These are phyloP conservation scores for Buceros bicornis DNA, from an alignment of 2,797 vertebrate species.

Conservation along the genomic window DNA sequence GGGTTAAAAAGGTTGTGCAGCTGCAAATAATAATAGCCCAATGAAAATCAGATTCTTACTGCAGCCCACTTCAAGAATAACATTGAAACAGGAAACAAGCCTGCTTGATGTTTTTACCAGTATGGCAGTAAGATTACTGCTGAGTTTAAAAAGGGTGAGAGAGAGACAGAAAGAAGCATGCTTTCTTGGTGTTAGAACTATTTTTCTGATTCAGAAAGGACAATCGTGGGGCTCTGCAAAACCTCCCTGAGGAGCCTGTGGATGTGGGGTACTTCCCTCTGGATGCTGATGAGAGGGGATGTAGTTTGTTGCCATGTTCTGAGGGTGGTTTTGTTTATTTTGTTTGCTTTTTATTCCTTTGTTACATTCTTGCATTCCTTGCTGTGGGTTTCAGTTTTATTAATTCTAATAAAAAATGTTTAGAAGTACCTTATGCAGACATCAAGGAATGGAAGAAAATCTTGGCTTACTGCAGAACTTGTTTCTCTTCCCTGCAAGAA, in stretches of 20 bases:
- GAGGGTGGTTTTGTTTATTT: neutral
- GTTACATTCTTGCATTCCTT: neutral
- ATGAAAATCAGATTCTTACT: conserved; percentile 86
- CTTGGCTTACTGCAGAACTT: neutral
- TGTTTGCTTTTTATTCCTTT: conserved; percentile 12
- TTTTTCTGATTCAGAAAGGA: conserved; percentile 40
- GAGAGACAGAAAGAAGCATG: neutral
- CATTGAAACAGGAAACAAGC: conserved; percentile 83
- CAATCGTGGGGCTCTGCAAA: neutral
- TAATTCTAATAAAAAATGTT: neutral
- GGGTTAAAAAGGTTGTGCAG: conserved; percentile 85
- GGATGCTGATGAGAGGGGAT: neutral
- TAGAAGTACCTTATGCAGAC: neutral
- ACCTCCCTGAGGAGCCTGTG: neutral
- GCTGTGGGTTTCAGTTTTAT: neutral
- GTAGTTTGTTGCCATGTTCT: neutral
- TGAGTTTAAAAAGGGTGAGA: conserved; percentile 57
- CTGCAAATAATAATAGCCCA: conserved; percentile 87
- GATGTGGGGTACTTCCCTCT: neutral
- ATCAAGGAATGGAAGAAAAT: neutral
- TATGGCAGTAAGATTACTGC: conserved; percentile 65
- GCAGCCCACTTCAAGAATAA: conserved; percentile 83
- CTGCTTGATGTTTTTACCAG: conserved; percentile 80
- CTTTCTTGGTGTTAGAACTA: conserved; percentile 42
- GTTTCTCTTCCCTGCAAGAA: neutral